Evolutionary conservation across 2,113 vertebrate species (phyloP).

Genomic region (Myotis yumanensis): DNA sequence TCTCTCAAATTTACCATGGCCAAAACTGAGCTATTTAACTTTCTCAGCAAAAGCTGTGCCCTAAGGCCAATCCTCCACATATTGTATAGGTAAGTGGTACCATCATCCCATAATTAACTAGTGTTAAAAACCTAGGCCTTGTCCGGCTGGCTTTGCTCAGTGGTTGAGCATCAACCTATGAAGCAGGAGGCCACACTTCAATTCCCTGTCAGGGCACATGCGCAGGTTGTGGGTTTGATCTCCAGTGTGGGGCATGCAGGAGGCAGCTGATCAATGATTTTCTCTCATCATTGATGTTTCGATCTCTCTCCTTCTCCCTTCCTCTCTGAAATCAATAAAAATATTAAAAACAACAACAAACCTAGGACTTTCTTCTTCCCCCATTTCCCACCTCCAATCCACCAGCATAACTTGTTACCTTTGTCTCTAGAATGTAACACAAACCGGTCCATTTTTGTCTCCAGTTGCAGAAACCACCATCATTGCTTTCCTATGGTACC

Average conservation of each 20-base stretch:
- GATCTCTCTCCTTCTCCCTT: no score
- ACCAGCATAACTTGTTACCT: background rate
- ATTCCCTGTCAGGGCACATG: no score
- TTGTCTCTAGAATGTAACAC: background rate
- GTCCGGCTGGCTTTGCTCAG: no score
- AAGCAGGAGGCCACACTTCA: no score
- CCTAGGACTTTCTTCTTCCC: background rate
- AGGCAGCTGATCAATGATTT: no score
- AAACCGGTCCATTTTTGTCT: background rate
- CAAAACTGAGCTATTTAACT: background rate
- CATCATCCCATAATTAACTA: background rate
- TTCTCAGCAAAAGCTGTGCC: background rate
- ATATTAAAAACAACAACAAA: background rate
- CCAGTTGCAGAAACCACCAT: background rate
- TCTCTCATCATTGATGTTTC: no score
- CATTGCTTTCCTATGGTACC: background rate
- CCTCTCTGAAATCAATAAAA: no score
- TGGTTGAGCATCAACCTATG: no score
- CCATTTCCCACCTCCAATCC: rapidly evolving
- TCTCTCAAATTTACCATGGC: background rate
- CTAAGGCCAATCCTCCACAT: background rate
- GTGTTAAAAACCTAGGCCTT: background rate
- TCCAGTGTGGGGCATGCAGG: no score
- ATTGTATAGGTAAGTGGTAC: background rate
- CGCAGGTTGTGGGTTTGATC: no score